These are phyloP conservation scores for Probosciger aterrimus DNA, from an alignment of 2,113 vertebrate genomes.

Conservation along the genomic window DNA sequence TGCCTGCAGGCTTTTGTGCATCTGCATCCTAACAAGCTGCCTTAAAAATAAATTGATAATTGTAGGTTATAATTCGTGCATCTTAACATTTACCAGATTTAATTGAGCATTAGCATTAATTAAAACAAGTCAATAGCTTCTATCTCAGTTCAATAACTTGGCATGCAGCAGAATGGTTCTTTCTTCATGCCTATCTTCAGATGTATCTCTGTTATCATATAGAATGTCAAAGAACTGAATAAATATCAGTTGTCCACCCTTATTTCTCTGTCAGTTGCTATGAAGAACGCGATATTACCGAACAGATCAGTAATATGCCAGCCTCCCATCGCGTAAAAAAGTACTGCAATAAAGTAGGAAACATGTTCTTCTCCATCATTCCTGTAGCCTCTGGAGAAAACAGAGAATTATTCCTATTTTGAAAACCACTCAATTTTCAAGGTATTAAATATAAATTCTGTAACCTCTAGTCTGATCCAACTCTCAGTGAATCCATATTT, in stretches of 20 bases:
- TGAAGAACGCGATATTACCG: background rate
- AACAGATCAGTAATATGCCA: fast-evolving
- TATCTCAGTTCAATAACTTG: background rate
- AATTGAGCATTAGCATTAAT: slow-evolving; percentile 4
- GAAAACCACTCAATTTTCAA: background rate
- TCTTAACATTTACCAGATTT: background rate
- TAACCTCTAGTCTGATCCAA: background rate
- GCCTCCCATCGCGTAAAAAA: background rate
- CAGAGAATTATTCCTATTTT: background rate
- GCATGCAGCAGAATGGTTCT: background rate
- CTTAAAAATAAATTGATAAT: background rate
- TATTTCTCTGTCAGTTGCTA: background rate
- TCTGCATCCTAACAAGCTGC: background rate
- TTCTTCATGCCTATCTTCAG: background rate
- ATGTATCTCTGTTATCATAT: background rate
- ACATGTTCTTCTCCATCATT: background rate
- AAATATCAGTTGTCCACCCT: background rate
- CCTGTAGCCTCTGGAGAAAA: background rate
- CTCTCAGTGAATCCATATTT: background rate
- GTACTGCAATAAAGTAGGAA: background rate
- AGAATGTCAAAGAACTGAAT: background rate
- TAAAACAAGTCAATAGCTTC: background rate
- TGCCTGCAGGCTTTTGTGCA: background rate
- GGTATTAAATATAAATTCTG: background rate
- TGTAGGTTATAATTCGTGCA: background rate